Evolutionary conservation across 1,140 invertebrate genomes (phyloP).

Genomic region (Ceratoteleas bidentatus): DNA sequence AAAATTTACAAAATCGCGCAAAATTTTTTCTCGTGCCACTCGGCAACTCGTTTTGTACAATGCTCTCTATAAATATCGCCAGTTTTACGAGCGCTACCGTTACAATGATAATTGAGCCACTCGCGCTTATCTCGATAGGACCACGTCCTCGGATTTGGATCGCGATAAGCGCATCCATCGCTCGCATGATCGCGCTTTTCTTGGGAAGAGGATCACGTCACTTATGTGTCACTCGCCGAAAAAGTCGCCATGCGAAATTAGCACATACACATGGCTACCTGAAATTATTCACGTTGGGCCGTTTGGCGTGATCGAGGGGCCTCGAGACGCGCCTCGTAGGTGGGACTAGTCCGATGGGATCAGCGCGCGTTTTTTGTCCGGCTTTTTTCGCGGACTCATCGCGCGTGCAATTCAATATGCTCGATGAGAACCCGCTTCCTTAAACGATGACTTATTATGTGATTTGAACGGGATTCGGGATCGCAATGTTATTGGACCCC

Average conservation of each 20-base stretch:
- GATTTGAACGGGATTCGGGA: constrained; percentile 14
- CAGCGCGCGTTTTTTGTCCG: constrained; percentile 27
- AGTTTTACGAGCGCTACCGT: constrained; percentile 47
- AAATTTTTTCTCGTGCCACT: neutral
- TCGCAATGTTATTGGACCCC: constrained; percentile 10
- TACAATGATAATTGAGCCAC: constrained; percentile 45
- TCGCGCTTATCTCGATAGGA: constrained; percentile 28
- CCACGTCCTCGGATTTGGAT: constrained; percentile 24
- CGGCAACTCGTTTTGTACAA: constrained; percentile 7
- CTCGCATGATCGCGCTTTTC: constrained; percentile 23
- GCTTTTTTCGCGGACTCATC: constrained; percentile 38
- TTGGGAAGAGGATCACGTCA: constrained; percentile 52
- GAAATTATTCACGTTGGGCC: constrained; percentile 44
- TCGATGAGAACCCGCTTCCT: constrained; percentile 41
- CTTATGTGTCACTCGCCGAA: constrained; percentile 41
- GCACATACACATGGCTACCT: constrained; percentile 53
- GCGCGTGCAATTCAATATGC: constrained; percentile 42
- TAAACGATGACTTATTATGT: constrained; percentile 28
- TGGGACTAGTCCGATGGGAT: constrained; percentile 42
- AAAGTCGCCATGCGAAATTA: constrained; percentile 39
- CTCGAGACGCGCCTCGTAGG: constrained; percentile 40
- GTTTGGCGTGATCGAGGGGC: constrained; percentile 30
- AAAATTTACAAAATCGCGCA: neutral
- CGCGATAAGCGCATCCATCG: constrained; percentile 20
- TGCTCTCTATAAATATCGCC: constrained; percentile 22